phyloP scores from a whole-genome alignment of 1,140 invertebrate species.

The Cydia splendana region DNA sequence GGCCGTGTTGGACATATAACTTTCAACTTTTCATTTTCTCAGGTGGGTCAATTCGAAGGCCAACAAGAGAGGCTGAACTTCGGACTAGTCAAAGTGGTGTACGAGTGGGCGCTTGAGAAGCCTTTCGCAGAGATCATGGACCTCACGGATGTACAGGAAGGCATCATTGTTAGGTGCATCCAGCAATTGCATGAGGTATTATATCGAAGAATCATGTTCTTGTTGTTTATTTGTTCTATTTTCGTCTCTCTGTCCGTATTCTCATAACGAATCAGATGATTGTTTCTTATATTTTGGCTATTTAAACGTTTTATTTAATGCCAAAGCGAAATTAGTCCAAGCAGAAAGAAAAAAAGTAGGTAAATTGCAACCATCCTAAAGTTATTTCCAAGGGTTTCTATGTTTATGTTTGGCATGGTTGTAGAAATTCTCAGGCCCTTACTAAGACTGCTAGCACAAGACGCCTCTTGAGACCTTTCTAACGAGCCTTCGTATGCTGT shows the following conservation, averaged over 20 bases:
- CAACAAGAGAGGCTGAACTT: constrained; percentile 86
- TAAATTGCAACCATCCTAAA: too few relatives aligned
- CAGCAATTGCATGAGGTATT: constrained; percentile 94
- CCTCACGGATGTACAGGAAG: constrained; percentile 97
- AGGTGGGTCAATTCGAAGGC: constrained; percentile 70
- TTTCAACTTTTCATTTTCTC: neutral
- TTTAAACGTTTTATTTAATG: too few relatives aligned
- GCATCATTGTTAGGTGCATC: constrained; percentile 98
- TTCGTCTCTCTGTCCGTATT: neutral
- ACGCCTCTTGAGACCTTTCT: too few relatives aligned
- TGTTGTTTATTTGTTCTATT: constrained; percentile 16
- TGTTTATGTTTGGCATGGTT: too few relatives aligned
- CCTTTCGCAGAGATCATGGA: constrained; percentile 96
- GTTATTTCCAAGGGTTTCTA: too few relatives aligned
- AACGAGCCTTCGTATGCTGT: too few relatives aligned
- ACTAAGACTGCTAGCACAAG: too few relatives aligned
- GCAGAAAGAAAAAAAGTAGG: too few relatives aligned
- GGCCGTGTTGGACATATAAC: neutral
- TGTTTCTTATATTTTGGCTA: too few relatives aligned
- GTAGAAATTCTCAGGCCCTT: too few relatives aligned
- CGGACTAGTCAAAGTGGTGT: constrained; percentile 94
- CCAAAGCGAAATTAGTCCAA: too few relatives aligned
- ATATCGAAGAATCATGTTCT: neutral
- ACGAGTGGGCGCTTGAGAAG: constrained; percentile 96
- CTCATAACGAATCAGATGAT: neutral